Conservation (phyloP, 2,797 vertebrate genomes). For the Todus mexicanus region DNA sequence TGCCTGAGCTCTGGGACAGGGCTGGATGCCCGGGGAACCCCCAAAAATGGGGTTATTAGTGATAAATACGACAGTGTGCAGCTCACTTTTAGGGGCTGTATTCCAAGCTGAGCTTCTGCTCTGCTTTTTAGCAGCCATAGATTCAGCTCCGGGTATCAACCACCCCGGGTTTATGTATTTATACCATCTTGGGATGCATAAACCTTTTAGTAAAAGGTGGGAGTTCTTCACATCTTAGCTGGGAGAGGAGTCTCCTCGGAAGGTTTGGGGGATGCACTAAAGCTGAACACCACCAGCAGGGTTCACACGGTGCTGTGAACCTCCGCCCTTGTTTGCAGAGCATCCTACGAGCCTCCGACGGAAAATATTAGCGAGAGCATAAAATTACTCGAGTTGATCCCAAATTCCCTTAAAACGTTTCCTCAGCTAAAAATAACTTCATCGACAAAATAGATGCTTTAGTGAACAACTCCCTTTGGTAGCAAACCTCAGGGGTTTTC, state of each 20-base stretch:
- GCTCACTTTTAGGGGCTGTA: neutral
- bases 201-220: neutral
- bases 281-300: neutral
- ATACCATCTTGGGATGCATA: neutral
- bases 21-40: neutral
- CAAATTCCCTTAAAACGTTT: slow-evolving; percentile 46
- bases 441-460: neutral
- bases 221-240: neutral
- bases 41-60: neutral
- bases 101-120: neutral
- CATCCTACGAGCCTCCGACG: neutral
- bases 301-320: neutral
- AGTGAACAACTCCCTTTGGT: slow-evolving; percentile 12
- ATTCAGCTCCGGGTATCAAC: neutral
- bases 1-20: neutral
- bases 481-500: neutral
- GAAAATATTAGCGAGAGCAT: slow-evolving; percentile 34
- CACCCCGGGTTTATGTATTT: neutral
- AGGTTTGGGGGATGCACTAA: neutral
- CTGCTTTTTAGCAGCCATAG: neutral
- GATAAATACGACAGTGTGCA: neutral
- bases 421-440: slow-evolving; percentile 46
- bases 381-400: neutral
- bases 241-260: neutral
- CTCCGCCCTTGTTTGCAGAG: neutral